Percentiles rank a stretch among this genome's conserved stretches.
phyloP scores from a whole-genome alignment of 1,140 invertebrate species.

The Diabrotica undecimpunctata region DNA sequence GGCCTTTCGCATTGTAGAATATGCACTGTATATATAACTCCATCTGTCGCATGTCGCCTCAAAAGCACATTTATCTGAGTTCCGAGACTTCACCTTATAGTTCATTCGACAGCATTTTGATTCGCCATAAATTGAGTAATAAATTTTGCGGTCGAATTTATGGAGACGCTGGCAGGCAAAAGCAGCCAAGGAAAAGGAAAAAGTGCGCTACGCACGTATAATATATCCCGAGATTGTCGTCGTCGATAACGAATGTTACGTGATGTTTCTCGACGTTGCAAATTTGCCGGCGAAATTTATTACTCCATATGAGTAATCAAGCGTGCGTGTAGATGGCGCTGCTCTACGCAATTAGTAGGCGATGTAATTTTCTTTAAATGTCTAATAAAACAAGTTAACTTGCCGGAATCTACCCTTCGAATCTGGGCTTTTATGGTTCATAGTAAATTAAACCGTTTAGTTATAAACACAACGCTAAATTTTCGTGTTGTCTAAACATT shows the following conservation, averaged over 20 bases:
- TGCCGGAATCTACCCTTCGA: background rate
- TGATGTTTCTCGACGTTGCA: constrained; percentile 3
- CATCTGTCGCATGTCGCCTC: background rate
- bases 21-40: background rate
- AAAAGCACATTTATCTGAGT: background rate
- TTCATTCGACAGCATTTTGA: constrained; percentile 23
- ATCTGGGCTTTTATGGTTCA: background rate
- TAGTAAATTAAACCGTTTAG: too few relatives aligned
- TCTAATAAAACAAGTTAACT: constrained; percentile 1
- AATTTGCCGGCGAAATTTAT: background rate
- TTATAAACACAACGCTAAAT: too few relatives aligned
- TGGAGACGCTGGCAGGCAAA: constrained; percentile 16
- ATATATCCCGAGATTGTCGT: constrained; percentile 6
- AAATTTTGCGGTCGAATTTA: constrained; percentile 25
- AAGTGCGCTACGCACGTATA: constrained; percentile 8
- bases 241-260: constrained; percentile 7
- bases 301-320: constrained; percentile 2
- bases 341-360: background rate
- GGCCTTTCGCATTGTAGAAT: too few relatives aligned
- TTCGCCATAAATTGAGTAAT: constrained; percentile 26
- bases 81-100: constrained; percentile 13
- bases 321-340: background rate
- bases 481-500: too few relatives aligned
- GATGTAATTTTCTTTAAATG: constrained; percentile 3
- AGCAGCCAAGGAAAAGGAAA: constrained; percentile 8